These are phyloP conservation scores for Andrena bucephala DNA, from an alignment of 2,888 invertebrate species.

Conservation along the genomic window DNA sequence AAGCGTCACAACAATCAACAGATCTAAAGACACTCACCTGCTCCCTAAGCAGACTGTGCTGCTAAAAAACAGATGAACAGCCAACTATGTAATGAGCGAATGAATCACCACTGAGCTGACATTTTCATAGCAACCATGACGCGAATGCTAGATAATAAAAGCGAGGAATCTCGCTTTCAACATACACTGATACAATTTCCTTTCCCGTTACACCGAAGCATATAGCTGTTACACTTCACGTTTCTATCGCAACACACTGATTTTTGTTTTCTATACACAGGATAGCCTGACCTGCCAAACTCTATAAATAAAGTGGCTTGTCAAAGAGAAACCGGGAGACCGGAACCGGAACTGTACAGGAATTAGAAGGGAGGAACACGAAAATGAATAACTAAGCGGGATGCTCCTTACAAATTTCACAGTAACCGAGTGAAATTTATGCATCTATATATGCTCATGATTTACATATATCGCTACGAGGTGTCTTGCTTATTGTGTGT, in stretches of 20 bases:
- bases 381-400: conserved; percentile 48
- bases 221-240: conserved; percentile 31
- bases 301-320: conserved; percentile 73
- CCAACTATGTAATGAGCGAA: conserved; percentile 58
- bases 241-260: conserved; percentile 45
- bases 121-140: conserved; percentile 73
- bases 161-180: conserved; percentile 63
- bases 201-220: conserved; percentile 16
- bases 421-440: not conserved
- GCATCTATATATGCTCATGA: not conserved
- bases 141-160: conserved; percentile 61
- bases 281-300: conserved; percentile 61
- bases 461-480: not conserved
- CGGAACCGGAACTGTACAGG: conserved; percentile 69
- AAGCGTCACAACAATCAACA: conserved; percentile 14
- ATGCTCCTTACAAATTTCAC: conserved; percentile 9
- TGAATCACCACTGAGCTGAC: conserved; percentile 79
- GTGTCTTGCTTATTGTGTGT: not conserved
- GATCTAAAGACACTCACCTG: conserved; percentile 61
- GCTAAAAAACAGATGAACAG: conserved; percentile 60
- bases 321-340: conserved; percentile 67
- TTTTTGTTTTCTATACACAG: conserved; percentile 51
- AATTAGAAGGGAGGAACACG: conserved; percentile 60
- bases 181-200: conserved; percentile 22
- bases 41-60: conserved; percentile 62